Base-by-base conservation (phyloP, 2,888 invertebrate species). In the Hirtodrosophila confusa region DNA sequence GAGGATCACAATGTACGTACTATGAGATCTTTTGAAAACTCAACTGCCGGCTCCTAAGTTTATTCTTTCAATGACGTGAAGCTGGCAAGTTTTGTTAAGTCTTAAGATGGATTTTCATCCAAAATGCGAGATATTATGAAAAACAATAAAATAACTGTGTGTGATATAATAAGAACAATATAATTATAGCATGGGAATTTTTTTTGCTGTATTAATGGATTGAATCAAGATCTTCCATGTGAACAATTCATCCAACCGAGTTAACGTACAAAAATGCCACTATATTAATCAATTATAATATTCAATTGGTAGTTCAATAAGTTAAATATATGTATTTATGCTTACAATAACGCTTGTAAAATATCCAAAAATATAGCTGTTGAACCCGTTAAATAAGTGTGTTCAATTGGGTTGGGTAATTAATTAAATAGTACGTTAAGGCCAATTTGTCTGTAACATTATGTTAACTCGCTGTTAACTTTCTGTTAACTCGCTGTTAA, bases 161-260 rank as follows among this genome's bases (percentile, higher is more conserved):
- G 88, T 86, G 88, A 80, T 88, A 88, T 37, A 60, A 50, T 43
- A 57, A 69, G 58, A 82, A 88, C 78, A 82, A 83, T 88, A 63
- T 61, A 69, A 27, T 49, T 49, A 51, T 33, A 65, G 31, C 76
- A 51, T 63, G 73, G 39, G 31, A 61, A 50, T 61, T 55, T 40
- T 43, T 60, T 45, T 41, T 43, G 43, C 55, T 45, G 58, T 53
- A 41, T 27, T 50, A 49, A 50, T 11, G 50, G 31, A 40, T 29
- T 56, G 44, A 37, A 75, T 66, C 61, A 43, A 70, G 17, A 17
- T 17, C 17, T 17, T 17, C 17, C 17, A 17, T 17, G 55, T 56
- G 36, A 78, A 68, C 47, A 58, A 54, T 56, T 55, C 45, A 71
- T 57, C 54, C 49, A 80, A 80, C 64, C 60, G 51, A 72, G 76